Base-by-base conservation (phyloP, 2,113 vertebrate genomes). In the Athene noctua region DNA sequence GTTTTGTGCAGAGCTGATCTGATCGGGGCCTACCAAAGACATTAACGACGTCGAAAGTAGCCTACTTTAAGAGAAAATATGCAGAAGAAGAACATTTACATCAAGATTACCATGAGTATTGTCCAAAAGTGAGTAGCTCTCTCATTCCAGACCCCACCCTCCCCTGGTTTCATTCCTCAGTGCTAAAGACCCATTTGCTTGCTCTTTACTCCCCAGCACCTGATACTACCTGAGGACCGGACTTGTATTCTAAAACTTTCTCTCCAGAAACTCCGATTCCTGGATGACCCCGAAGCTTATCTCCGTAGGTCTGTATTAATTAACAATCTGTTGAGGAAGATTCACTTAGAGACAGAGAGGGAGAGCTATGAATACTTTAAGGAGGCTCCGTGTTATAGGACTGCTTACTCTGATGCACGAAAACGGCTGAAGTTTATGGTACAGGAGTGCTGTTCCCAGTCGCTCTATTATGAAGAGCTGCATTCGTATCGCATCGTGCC, bases 11-110 rank as follows among this genome's bases (percentile, higher is more conserved):
- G 96, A 98, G 97, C 97, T 98, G 96, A 96, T 98, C 97, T 97
- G 92, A 90, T 94, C 75, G 94, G 93, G 98, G 96, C 96, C 88
- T 97, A 94, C 94, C 96, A 95, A 96, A 98, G 52, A 98, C 97
- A 96, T 98, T 98, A 99, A 99, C 99, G 97, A 99, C 99, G 99
- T 99, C 99, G 99, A 99, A 99, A 99, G 99, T 99, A 98, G 99
- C 99, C 88, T 99, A 99, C 97, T 99, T 99, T 98, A 99, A 99
- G 99, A 99, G 99, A 97, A 99, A 99, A 98, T 99, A 99, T 99
- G 99, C 99, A 99, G 99, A 99, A 99, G 99, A 99, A 98, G 99
- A 99, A 99, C 99, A 99, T 99, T 96, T 99, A 98, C 99, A 99
- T 97, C 97, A 98, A 98, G 97, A 98, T 98, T 99, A 98, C 98